Evolutionary conservation across 2,113 vertebrate genomes (phyloP).

Genomic region (Ciconia boyciana): DNA sequence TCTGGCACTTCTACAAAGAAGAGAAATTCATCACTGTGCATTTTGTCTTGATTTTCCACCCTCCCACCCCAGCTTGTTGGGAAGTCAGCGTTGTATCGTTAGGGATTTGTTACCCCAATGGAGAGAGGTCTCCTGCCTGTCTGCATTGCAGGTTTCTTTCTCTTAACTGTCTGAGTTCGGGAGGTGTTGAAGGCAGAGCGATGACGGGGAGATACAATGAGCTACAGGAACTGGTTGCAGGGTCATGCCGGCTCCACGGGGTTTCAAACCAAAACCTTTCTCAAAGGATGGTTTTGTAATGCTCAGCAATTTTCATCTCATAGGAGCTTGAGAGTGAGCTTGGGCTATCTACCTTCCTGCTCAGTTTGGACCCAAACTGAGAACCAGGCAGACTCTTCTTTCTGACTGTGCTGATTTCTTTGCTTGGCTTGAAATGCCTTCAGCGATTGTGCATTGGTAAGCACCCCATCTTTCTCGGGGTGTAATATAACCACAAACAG

Average conservation of each 20-base stretch:
- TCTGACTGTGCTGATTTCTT: background rate
- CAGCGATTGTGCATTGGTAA: accelerated
- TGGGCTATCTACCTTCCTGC: background rate
- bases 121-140: background rate
- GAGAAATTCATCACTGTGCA: background rate
- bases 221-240: background rate
- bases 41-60: background rate
- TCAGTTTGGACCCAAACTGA: background rate
- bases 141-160: background rate
- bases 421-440: background rate
- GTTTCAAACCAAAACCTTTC: background rate
- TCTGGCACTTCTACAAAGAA: background rate
- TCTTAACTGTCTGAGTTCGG: background rate
- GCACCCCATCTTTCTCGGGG: accelerated
- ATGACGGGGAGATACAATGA: background rate
- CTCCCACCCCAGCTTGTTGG: background rate
- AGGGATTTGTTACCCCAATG: background rate
- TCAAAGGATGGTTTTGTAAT: background rate
- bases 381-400: background rate
- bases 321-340: background rate
- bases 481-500: background rate
- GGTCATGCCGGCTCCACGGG: background rate
- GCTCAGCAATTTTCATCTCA: background rate
- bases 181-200: background rate
- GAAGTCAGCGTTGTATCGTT: background rate